Conservation (phyloP, 2,888 invertebrate species). For the Plutella xylostella region DNA sequence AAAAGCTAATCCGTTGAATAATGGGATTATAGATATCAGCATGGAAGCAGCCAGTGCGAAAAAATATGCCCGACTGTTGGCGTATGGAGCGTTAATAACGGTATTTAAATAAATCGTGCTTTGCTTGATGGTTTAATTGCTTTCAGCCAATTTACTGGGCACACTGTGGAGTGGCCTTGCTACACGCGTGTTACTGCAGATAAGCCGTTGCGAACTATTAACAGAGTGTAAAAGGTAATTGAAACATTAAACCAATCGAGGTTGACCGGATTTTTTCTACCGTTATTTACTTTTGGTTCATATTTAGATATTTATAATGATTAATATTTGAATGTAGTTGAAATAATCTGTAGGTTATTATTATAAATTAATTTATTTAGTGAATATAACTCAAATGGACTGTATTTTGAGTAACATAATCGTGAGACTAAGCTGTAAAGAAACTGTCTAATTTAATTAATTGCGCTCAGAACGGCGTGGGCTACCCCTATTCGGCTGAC, state of each 20-base stretch:
- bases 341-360: too few species aligned
- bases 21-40: constrained; percentile 63
- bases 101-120: constrained; percentile 1
- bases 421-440: too few species aligned
- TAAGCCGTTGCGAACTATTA: constrained; percentile 1
- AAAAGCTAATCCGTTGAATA: constrained; percentile 66
- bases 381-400: too few species aligned
- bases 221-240: not conserved
- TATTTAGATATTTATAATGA: too few species aligned
- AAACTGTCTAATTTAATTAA: too few species aligned
- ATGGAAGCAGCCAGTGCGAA: constrained; percentile 46
- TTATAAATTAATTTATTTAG: too few species aligned
- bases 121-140: constrained; percentile 32
- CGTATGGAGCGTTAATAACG: too few species aligned
- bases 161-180: not conserved
- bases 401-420: too few species aligned
- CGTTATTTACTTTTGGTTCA: too few species aligned
- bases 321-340: too few species aligned
- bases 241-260: not conserved
- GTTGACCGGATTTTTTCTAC: not conserved
- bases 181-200: not conserved
- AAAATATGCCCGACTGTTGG: constrained; percentile 60
- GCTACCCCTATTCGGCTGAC: too few species aligned
- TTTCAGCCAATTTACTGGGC: constrained; percentile 16
- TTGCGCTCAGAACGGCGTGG: too few species aligned